These are phyloP conservation scores for Lepidochitona cinerea DNA, from an alignment of 2,888 invertebrate species.

Conservation along the genomic window DNA sequence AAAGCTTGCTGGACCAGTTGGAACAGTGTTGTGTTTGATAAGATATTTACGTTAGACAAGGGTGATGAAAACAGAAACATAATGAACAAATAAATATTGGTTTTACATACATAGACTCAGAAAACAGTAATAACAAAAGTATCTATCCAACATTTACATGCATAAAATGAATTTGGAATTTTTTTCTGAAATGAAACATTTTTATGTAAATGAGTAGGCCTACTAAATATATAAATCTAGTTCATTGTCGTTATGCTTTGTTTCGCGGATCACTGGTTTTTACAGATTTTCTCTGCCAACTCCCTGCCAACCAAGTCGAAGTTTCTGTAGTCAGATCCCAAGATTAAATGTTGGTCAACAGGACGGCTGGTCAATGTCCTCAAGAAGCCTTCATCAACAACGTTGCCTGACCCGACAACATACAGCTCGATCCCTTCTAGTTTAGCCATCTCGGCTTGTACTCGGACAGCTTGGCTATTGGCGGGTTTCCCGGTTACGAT, in stretches of 20 bases:
- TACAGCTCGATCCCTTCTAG: background rate
- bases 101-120: too few species aligned
- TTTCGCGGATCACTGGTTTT: background rate
- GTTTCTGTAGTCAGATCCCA: background rate
- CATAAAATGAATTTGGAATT: too few species aligned
- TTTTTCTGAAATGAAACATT: too few species aligned
- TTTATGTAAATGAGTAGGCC: too few species aligned
- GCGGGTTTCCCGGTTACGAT: background rate
- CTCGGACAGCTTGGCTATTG: background rate
- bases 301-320: background rate
- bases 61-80: too few species aligned
- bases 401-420: background rate
- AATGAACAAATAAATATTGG: too few species aligned
- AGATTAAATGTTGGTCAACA: background rate
- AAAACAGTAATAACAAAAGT: too few species aligned
- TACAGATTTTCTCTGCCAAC: background rate
- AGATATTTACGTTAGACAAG: too few species aligned
- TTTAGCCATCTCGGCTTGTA: background rate
- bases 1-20: too few species aligned
- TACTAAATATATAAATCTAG: too few species aligned
- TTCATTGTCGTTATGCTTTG: background rate
- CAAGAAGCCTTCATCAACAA: background rate
- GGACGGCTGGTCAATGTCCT: background rate
- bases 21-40: too few species aligned
- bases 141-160: too few species aligned